These are phyloP conservation scores for Esox niger DNA, from an alignment of 2,113 vertebrate genomes.

Conservation along the genomic window DNA sequence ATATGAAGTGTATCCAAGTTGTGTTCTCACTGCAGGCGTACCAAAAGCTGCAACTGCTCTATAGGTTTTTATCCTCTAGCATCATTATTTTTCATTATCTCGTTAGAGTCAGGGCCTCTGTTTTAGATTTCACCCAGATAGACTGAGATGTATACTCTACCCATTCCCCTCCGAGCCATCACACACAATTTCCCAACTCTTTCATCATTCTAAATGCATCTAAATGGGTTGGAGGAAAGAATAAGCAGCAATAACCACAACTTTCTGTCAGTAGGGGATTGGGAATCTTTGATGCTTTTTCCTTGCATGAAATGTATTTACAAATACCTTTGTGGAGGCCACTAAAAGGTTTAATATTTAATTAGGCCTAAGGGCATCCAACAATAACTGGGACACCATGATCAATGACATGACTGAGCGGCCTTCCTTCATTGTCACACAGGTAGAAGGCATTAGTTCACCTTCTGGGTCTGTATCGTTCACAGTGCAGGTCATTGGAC, in stretches of 20 bases:
- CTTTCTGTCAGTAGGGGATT: slow-evolving; percentile 61
- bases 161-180: slow-evolving; percentile 60
- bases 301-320: slow-evolving; percentile 70
- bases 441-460: slow-evolving; percentile 40
- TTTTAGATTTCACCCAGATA: slow-evolving; percentile 51
- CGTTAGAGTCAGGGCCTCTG: slow-evolving; percentile 22
- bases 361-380: slow-evolving; percentile 66
- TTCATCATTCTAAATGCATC: slow-evolving; percentile 72
- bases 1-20: neutral
- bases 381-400: slow-evolving; percentile 46
- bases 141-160: slow-evolving; percentile 57
- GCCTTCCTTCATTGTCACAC: slow-evolving; percentile 40
- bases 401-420: slow-evolving; percentile 61
- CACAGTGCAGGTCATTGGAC: slow-evolving; percentile 18
- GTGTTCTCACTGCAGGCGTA: neutral
- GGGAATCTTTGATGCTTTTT: slow-evolving; percentile 65
- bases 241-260: slow-evolving; percentile 61
- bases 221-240: slow-evolving; percentile 55
- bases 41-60: neutral
- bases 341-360: slow-evolving; percentile 75
- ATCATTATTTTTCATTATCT: slow-evolving; percentile 41
- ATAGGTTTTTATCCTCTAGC: slow-evolving; percentile 8
- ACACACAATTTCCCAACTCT: slow-evolving; percentile 63
- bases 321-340: slow-evolving; percentile 65
- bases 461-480: slow-evolving; percentile 41